Conservation (phyloP, 2,888 invertebrate species). For the Campoplex capitator region DNA sequence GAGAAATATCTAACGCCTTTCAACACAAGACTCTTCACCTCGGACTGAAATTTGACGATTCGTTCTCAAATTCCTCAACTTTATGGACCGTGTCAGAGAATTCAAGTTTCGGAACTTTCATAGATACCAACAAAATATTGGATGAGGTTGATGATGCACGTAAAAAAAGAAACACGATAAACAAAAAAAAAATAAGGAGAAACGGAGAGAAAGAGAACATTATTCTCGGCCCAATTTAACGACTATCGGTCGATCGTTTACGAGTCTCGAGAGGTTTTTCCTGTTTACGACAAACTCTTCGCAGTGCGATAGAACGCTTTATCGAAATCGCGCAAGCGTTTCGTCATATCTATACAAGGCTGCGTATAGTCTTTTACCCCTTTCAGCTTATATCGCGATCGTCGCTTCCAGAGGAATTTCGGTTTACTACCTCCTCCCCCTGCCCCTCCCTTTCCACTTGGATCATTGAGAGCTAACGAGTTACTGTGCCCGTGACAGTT, state of each 20-base stretch:
- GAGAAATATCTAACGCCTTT: not conserved
- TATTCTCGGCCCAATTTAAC: constrained; percentile 42
- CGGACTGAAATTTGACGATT: not conserved
- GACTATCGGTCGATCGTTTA: constrained; percentile 49
- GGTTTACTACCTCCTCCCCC: not conserved
- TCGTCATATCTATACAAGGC: not conserved
- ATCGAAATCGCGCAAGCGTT: constrained; percentile 40
- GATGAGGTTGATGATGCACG: constrained; percentile 38
- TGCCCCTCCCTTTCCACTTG: not conserved
- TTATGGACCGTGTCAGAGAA: not conserved
- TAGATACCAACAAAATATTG: constrained; percentile 26
- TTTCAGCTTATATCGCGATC: constrained; percentile 20
- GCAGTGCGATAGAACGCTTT: constrained; percentile 57
- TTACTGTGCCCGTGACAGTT: constrained; percentile 49
- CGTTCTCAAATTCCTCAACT: not conserved
- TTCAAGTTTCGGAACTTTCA: not conserved
- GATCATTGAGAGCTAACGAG: constrained; percentile 16
- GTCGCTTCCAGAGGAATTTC: constrained; percentile 19
- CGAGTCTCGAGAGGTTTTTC: constrained; percentile 54
- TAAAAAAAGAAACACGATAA: constrained; percentile 1
- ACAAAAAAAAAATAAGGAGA: not conserved
- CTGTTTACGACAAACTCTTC: constrained; percentile 53
- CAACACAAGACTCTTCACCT: not conserved
- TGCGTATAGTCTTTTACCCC: constrained; percentile 11
- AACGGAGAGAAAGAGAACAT: constrained; percentile 5